These are phyloP conservation scores for Characodon lateralis DNA, from an alignment of 2,797 vertebrate species.

Conservation along the genomic window DNA sequence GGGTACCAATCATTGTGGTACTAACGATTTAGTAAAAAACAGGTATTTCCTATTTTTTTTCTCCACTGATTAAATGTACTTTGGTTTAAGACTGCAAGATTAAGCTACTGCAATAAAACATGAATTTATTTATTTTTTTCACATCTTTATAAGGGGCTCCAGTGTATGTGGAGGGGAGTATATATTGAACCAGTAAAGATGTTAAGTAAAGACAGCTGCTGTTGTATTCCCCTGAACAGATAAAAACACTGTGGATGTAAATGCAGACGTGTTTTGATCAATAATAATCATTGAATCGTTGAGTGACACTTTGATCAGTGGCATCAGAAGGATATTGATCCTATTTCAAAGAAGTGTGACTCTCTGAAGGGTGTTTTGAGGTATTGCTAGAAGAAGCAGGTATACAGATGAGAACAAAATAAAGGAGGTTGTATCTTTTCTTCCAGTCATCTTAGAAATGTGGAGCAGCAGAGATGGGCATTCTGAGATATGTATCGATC, in stretches of 20 bases:
- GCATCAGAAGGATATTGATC: slow-evolving; percentile 62
- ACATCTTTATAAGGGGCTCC: neutral
- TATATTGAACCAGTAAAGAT: neutral
- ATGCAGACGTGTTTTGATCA: slow-evolving; percentile 53
- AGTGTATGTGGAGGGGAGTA: neutral
- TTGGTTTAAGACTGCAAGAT: no score
- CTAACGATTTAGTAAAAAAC: neutral
- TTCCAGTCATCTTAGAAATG: slow-evolving; percentile 29
- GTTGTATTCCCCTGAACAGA: slow-evolving; percentile 16
- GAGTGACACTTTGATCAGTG: slow-evolving; percentile 74
- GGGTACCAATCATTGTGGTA: neutral
- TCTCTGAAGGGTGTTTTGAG: slow-evolving; percentile 31
- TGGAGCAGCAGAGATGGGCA: slow-evolving; percentile 19
- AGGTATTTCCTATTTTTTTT: no score
- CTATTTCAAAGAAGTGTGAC: slow-evolving; percentile 24
- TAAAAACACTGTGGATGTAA: slow-evolving; percentile 42
- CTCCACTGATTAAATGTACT: no score
- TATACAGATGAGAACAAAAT: neutral
- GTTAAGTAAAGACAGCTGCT: neutral
- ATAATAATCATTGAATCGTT: slow-evolving; percentile 70
- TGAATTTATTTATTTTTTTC: neutral
- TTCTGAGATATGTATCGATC: slow-evolving; percentile 43
- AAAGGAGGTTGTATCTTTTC: slow-evolving; percentile 10
- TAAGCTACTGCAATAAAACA: no score
- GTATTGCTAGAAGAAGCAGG: slow-evolving; percentile 14